phyloP scores from a whole-genome alignment of 2,888 invertebrate genomes.

The Rotaria magnacalcarata region DNA sequence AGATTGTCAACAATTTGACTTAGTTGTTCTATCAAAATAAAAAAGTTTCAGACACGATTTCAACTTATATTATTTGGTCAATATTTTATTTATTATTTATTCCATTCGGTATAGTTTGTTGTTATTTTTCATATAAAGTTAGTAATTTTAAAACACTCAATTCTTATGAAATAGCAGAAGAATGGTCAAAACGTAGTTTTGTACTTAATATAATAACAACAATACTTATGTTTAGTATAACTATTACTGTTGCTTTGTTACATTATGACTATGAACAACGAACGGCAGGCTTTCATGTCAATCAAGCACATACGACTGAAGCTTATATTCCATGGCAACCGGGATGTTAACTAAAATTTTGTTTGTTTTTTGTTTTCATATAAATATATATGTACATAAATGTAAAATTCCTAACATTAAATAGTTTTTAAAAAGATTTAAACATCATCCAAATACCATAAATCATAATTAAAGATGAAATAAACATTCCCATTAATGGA shows the following conservation, averaged over 20 bases:
- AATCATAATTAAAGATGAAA: constrained; percentile 6
- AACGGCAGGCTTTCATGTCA: too few relatives aligned
- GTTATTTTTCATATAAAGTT: constrained; percentile 12
- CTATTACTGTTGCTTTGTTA: background rate
- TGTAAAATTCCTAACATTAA: background rate
- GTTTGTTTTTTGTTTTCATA: background rate
- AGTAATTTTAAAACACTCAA: background rate
- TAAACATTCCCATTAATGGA: background rate
- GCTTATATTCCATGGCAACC: constrained; percentile 11
- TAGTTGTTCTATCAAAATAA: background rate
- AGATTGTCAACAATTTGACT: background rate
- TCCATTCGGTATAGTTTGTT: background rate
- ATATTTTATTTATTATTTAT: background rate
- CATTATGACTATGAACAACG: background rate
- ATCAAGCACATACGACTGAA: background rate
- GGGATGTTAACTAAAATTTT: background rate
- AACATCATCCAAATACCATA: constrained; percentile 18
- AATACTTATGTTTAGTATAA: background rate
- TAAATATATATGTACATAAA: background rate
- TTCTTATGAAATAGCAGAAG: background rate
- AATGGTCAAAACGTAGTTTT: background rate
- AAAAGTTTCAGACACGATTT: background rate
- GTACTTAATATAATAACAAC: background rate
- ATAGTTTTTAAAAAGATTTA: background rate
- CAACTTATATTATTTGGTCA: background rate